Evolutionary conservation across 2,113 vertebrate species (phyloP).

Genomic region (Nannobrachium achirus): DNA sequence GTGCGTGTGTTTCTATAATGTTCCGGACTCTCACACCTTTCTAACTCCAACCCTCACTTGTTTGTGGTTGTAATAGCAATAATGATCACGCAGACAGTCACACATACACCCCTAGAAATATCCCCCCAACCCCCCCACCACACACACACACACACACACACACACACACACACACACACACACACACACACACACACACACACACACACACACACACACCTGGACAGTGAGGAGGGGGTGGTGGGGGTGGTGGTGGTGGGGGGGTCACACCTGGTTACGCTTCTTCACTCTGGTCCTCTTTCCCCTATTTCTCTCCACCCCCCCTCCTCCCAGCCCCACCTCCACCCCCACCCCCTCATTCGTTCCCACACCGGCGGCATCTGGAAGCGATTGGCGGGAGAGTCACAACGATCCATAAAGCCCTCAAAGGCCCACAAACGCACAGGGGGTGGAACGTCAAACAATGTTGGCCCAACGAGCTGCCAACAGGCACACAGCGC

Average conservation of each 20-base stretch:
- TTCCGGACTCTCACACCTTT: slow-evolving; percentile 37
- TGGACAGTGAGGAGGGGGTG: slow-evolving; percentile 26
- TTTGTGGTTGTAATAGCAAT: slow-evolving; percentile 7
- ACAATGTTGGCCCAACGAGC: slow-evolving; percentile 74
- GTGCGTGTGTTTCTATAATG: slow-evolving; percentile 19
- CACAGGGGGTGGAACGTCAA: slow-evolving; percentile 78
- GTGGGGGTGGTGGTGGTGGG: slow-evolving; percentile 73
- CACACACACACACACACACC: no score
- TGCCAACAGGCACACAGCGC: slow-evolving; percentile 79
- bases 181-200: slow-evolving; percentile 15
- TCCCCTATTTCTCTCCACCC: slow-evolving; percentile 59
- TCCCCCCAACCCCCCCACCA: background rate
- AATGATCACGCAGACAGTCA: slow-evolving; percentile 22
- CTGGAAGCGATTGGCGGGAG: slow-evolving; percentile 81
- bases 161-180: background rate
- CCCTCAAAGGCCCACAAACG: slow-evolving; percentile 78
- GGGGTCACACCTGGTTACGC: slow-evolving; percentile 80
- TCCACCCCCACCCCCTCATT: slow-evolving; percentile 60
- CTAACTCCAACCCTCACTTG: slow-evolving; percentile 19
- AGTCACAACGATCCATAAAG: slow-evolving; percentile 81
- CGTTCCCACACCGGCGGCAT: slow-evolving; percentile 81
- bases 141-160: slow-evolving; percentile 1
- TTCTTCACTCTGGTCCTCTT: slow-evolving; percentile 65
- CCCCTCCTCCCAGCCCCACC: no score
- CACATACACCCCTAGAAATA: background rate